A percentile compares a stretch with the other conserved stretches of the same genome.
These are phyloP conservation scores for Leucoptera coffeella DNA, from an alignment of 2,888 invertebrate species.

Conservation along the genomic window DNA sequence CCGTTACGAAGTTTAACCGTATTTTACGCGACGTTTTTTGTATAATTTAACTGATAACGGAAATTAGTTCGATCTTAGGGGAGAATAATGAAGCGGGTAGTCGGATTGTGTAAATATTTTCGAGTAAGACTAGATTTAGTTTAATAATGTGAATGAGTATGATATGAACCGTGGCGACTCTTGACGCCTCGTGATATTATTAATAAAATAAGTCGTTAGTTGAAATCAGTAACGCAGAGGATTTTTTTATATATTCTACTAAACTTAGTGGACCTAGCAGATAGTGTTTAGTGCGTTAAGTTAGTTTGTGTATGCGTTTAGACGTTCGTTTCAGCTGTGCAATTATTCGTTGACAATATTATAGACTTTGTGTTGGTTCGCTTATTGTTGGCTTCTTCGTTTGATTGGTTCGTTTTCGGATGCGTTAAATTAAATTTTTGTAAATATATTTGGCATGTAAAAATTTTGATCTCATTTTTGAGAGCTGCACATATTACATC, in stretches of 20 bases:
- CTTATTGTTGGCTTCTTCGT: conserved; percentile 29
- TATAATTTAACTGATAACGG: no score
- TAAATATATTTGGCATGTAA: no score
- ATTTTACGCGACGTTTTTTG: no score
- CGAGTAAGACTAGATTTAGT: no score
- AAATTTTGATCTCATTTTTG: conserved; percentile 42
- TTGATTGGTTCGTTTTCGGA: conserved; percentile 12
- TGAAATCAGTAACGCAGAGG: conserved; percentile 48
- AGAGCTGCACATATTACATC: conserved; percentile 40
- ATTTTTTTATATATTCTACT: conserved; percentile 53
- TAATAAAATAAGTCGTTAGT: conserved; percentile 46
- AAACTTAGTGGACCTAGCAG: conserved; percentile 46
- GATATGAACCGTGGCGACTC: conserved; percentile 37
- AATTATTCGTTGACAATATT: conserved; percentile 33
- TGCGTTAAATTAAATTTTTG: no score
- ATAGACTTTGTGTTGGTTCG: conserved; percentile 9
- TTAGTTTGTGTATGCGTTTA: conserved; percentile 29
- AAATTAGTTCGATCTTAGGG: conserved; percentile 37
- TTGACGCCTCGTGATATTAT: conserved; percentile 49
- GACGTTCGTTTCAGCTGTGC: conserved; percentile 52
- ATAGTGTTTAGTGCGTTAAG: conserved; percentile 23
- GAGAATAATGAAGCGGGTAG: conserved; percentile 33
- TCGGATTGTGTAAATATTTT: conserved; percentile 43
- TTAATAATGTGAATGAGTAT: conserved; percentile 36
- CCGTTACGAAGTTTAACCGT: background rate